Base-by-base conservation (phyloP, 2,888 invertebrate genomes). In the Zeuzera pyrina region DNA sequence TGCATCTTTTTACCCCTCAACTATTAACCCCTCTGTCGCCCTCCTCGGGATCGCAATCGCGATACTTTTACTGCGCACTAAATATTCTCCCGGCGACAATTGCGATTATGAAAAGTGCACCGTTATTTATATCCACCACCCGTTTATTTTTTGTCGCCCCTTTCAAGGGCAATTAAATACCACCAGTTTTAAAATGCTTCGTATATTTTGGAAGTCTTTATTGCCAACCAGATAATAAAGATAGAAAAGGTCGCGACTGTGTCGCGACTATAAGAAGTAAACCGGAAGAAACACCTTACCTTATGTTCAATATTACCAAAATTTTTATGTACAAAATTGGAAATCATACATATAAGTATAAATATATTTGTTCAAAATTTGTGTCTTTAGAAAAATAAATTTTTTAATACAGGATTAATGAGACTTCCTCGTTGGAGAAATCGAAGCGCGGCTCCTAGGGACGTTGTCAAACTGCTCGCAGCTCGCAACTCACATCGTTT, bases 51-150 rank as follows among this genome's bases (percentile, higher is more conserved):
- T 61, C 53, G 51, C 60, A 59, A 64, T 38, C 71, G 65, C 60
- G 52, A 57, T 62, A 54, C 51, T 69, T 79, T 81, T 72, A 78
- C 76, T 68, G 73, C 78, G 77, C 73, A 76, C 83, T 83, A 83
- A 83, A 83, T 81, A 83, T 81, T 77, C 83, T 81, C 79, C 71
- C 66, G 72, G 81, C 79, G 81, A 83, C 81, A 83, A 81, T 81
- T 79, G 79, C 81, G 79, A 81, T 81, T 83, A 83, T 83, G 83
- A 83, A 83, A 81, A 83, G 83, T 83, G 83, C 81, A 83, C 72
- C 64, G 74, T 81, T 83, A 83, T 83, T 83, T 83, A 83, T 81
- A 65, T 57, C 74, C 52, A 52, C 46, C 16, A 57, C 65, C 65
- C 65, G 67, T 76, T 76, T 73, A 74, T 79, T 83, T 81, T 83